These are phyloP conservation scores for Pseudolaguvia tuberculata DNA, from an alignment of 2,113 vertebrate genomes.

Conservation along the genomic window DNA sequence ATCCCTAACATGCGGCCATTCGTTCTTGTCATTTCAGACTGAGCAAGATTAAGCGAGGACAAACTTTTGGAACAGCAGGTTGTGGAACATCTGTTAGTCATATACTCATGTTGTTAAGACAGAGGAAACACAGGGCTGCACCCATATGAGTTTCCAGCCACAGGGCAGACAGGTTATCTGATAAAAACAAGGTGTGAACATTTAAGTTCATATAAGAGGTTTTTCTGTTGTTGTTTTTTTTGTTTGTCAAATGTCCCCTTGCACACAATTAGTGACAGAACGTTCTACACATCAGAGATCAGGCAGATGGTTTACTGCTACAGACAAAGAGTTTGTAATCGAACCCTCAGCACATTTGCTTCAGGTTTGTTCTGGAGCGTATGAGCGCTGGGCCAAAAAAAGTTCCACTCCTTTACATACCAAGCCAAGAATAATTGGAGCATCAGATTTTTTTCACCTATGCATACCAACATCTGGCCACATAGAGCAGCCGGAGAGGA, in stretches of 20 bases:
- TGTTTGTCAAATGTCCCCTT: not conserved
- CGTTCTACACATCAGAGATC: conserved; percentile 11
- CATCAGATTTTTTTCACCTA: conserved; percentile 27
- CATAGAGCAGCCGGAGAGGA: conserved; percentile 19
- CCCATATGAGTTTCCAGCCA: not conserved
- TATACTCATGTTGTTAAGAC: not conserved
- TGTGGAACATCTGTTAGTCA: conserved; percentile 12
- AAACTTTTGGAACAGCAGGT: not conserved
- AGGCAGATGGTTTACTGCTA: not conserved
- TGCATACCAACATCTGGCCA: conserved; percentile 40
- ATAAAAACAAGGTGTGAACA: conserved; percentile 22
- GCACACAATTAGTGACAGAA: not conserved
- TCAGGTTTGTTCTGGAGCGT: not conserved
- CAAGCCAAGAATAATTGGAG: conserved; percentile 26
- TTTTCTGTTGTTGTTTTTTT: no score
- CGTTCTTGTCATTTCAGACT: not conserved
- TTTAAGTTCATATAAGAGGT: no score
- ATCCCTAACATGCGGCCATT: not conserved
- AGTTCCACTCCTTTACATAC: conserved; percentile 38
- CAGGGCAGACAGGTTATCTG: conserved; percentile 22
- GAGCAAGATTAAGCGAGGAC: not conserved
- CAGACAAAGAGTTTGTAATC: not conserved
- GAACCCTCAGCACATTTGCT: conserved; percentile 2
- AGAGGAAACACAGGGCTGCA: not conserved
- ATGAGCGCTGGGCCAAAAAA: not conserved